Base-by-base conservation (phyloP, 2,113 vertebrate genomes). In the Pavo muticus region DNA sequence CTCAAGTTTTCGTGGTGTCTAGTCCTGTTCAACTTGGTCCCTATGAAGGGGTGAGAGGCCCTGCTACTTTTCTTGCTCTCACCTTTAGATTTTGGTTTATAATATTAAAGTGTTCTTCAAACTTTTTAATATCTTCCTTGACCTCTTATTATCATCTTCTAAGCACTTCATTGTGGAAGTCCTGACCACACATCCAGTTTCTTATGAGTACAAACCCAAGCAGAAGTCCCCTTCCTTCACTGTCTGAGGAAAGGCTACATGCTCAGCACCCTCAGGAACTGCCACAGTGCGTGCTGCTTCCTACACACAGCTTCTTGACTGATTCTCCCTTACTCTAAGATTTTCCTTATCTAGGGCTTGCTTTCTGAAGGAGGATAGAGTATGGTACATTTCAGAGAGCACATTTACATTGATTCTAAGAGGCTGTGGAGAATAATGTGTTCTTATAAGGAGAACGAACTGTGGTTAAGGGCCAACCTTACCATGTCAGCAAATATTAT, bases 381-480 rank as follows among this genome's bases (percentile, higher is more conserved):
- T 81, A 13, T 25, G 17, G 32, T 50, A 14, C 1, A 0, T 60
- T 54, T 64, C 52, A 72, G 35, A 61, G 35, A 71, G 19, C 19
- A 83, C 40, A 8, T 9, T 80, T 35, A 35, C 3, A 4, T 37
- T 70, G 32, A 52, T 81, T 81, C 50, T 57, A 19, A 37, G 40
- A 47, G 42, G 4, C 50, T 44, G 14, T 39, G 17, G 29, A 16
- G 15, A 64, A n/a, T 6, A 60, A 60, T 1, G 0, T 1, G 1
- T 11, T 56, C 16, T 3, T 54, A 4, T 27, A 83, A 24, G 16
- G 45, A 73, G 60, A 78, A 42, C 32, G 4, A 74, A 7, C 19
- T 19, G 30, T 12, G 29, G 5, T 30, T 20, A 42, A 45, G 44
- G 39, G 74, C n/a, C 39, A 14, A 52, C n/a, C 6, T 12, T 37